Conservation (phyloP, 2,797 vertebrate genomes). For the Danio choprae region DNA sequence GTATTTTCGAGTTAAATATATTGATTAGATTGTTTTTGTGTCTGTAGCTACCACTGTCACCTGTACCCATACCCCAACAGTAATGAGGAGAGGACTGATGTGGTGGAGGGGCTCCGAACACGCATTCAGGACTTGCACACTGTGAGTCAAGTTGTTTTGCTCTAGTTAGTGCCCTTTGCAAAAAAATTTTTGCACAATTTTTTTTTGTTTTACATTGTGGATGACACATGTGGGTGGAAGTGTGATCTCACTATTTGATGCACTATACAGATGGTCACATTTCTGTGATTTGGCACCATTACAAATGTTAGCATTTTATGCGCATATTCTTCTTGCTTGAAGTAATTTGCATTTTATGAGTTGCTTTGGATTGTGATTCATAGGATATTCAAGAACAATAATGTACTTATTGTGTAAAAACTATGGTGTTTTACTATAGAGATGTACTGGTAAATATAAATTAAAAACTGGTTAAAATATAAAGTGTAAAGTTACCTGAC, state of each 20-base stretch:
- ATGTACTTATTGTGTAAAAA: too few species aligned
- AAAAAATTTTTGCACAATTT: too few species aligned
- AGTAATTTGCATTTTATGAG: too few species aligned
- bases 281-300: too few species aligned
- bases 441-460: too few species aligned
- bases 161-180: too few species aligned
- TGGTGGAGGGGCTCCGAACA: slow-evolving; percentile 87
- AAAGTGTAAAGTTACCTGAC: background rate
- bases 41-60: slow-evolving; percentile 92
- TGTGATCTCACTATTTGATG: background rate
- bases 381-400: too few species aligned
- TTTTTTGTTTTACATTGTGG: background rate
- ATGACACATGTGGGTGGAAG: background rate
- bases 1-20: background rate
- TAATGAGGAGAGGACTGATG: slow-evolving; percentile 86
- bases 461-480: background rate
- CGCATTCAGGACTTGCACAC: slow-evolving; percentile 94
- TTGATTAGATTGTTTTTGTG: background rate
- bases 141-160: slow-evolving; percentile 73
- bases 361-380: too few species aligned
- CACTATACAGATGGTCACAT: too few species aligned
- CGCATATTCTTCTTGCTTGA: too few species aligned
- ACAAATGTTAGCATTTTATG: too few species aligned
- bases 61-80: slow-evolving; percentile 93
- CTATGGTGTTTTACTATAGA: too few species aligned